Conservation (phyloP, 92 coral and sea anemone species). For the Desmophyllum pertusum region DNA sequence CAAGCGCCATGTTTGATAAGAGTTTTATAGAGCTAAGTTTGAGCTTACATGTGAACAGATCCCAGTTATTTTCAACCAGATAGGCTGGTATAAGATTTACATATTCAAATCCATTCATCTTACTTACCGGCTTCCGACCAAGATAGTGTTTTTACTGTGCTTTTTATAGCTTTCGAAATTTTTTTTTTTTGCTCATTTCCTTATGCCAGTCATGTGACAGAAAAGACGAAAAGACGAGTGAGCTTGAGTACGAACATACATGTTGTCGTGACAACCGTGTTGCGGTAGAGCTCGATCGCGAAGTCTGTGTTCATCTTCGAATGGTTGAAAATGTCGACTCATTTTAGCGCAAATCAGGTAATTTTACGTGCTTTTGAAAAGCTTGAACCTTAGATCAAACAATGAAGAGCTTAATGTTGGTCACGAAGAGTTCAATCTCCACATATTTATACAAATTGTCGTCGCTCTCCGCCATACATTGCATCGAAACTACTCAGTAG, state of each 20-base stretch:
- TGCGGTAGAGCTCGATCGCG: neutral
- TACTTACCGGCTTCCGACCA: neutral
- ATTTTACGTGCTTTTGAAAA: neutral
- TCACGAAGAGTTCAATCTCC: neutral
- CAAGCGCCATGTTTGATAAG: neutral
- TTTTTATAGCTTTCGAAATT: neutral
- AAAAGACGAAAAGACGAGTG: neutral
- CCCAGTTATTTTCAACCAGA: neutral
- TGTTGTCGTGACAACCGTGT: constrained; percentile 33
- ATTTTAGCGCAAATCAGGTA: constrained; percentile 99
- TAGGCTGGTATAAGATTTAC: neutral
- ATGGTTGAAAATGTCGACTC: constrained; percentile 79
- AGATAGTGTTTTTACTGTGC: neutral
- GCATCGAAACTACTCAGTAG: too few relatives aligned
- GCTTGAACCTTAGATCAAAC: neutral
- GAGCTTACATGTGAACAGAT: neutral
- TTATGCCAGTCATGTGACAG: constrained; percentile 6
- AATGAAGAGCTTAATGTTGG: neutral
- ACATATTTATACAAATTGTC: neutral
- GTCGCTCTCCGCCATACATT: neutral
- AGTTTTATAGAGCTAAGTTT: neutral
- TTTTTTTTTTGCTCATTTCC: neutral
- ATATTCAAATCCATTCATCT: neutral
- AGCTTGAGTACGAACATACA: constrained; percentile 3
- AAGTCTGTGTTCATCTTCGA: neutral